Evolutionary conservation across 2,888 invertebrate species (phyloP).

Genomic region (Hipparchia semele): DNA sequence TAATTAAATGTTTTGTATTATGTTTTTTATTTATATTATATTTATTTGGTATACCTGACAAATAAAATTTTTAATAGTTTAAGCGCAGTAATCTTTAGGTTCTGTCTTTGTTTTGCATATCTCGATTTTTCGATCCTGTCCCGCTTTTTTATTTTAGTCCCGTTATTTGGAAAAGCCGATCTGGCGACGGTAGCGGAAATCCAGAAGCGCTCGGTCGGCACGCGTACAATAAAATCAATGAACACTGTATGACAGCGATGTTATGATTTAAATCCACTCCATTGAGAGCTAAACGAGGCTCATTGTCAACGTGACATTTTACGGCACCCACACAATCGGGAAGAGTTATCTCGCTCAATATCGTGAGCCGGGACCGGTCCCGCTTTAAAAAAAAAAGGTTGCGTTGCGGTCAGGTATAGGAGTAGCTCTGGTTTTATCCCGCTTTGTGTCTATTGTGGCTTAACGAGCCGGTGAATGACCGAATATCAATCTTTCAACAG

Average conservation of each 20-base stretch:
- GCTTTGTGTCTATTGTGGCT: conserved; percentile 63
- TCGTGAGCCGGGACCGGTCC: conserved; percentile 21
- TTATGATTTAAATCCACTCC: conserved; percentile 65
- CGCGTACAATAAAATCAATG: conserved; percentile 59
- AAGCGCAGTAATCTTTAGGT: too few species aligned
- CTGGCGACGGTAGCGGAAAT: conserved; percentile 48
- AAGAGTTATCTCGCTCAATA: conserved; percentile 51
- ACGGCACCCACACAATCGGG: conserved; percentile 66
- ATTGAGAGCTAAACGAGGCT: conserved; percentile 58
- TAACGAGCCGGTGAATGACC: conserved; percentile 69
- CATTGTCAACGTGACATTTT: conserved; percentile 69
- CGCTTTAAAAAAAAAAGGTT: conserved; percentile 39
- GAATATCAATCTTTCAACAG: conserved; percentile 37
- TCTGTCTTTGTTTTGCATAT: too few species aligned
- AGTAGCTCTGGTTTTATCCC: conserved; percentile 50
- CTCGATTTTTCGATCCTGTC: too few species aligned
- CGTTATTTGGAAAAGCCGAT: too few species aligned
- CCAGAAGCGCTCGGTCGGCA: conserved; percentile 47
- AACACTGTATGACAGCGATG: conserved; percentile 52
- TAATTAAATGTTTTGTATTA: too few species aligned
- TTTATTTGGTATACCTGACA: too few species aligned
- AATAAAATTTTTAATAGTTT: too few species aligned
- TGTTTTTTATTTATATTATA: too few species aligned
- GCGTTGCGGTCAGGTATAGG: conserved; percentile 54
- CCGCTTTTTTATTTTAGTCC: too few species aligned